phyloP scores from a whole-genome alignment of 2,113 vertebrate species.

The Bagarius yarrelli region DNA sequence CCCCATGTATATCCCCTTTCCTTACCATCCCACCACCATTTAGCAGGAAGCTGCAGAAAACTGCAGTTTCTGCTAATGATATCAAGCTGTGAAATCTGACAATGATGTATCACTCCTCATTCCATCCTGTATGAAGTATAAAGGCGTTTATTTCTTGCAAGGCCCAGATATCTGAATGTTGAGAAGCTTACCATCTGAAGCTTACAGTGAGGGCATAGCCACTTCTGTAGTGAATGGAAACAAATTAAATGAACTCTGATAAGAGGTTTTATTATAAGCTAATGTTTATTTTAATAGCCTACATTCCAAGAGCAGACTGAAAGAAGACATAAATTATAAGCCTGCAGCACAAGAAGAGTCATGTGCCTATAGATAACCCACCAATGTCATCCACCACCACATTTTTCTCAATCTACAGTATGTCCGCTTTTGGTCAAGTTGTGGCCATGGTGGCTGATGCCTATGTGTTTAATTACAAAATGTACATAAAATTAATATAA shows the following conservation, averaged over 20 bases:
- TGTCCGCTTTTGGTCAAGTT: not conserved
- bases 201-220: not conserved
- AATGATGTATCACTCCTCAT: slow-evolving; percentile 46
- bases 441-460: not conserved
- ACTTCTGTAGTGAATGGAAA: not conserved
- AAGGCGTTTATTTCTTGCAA: slow-evolving; percentile 21
- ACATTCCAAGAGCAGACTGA: slow-evolving; percentile 5
- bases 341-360: slow-evolving; percentile 41
- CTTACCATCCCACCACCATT: slow-evolving; percentile 34
- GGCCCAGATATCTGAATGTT: slow-evolving; percentile 23
- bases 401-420: not conserved
- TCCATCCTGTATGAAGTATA: slow-evolving; percentile 36
- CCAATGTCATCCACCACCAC: not conserved
- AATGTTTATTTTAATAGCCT: not conserved
- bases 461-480: slow-evolving; percentile 13
- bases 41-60: slow-evolving; percentile 58
- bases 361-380: slow-evolving; percentile 32
- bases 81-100: slow-evolving; percentile 64
- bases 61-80: slow-evolving; percentile 74
- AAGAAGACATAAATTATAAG: slow-evolving; percentile 12
- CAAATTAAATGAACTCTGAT: slow-evolving; percentile 6
- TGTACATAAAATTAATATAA: not conserved
- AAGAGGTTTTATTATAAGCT: slow-evolving; percentile 5
- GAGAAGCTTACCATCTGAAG: slow-evolving; percentile 21
- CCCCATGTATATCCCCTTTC: slow-evolving; percentile 16